Percentiles rank a stretch among this genome's conserved stretches.
Conservation (phyloP, 1,140 invertebrate species). For the Tetranychus cinnabarinus region DNA sequence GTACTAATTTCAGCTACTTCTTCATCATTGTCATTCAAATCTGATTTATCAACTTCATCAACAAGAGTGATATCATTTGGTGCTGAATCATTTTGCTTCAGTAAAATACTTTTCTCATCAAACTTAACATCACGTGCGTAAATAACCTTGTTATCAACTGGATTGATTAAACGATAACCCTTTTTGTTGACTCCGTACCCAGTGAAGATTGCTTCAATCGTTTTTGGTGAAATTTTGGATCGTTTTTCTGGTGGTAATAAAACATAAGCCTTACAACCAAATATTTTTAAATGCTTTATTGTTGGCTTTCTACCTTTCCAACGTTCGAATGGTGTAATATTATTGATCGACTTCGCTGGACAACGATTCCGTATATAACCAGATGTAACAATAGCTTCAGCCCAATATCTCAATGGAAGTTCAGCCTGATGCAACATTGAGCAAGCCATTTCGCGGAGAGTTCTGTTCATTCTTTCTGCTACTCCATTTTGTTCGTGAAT, state of each 20-base stretch:
- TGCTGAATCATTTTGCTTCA: too few species aligned
- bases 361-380: neutral
- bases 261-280: constrained; percentile 5
- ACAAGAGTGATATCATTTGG: neutral
- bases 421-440: constrained; percentile 2
- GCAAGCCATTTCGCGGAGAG: constrained; percentile 11
- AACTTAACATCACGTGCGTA: neutral
- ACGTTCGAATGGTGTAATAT: constrained; percentile 10
- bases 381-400: neutral
- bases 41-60: neutral
- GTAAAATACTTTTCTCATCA: neutral
- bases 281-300: constrained; percentile 4
- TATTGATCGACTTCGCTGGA: neutral
- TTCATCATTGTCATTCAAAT: neutral
- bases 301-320: constrained; percentile 3
- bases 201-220: neutral
- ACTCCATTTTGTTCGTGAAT: constrained; percentile 22
- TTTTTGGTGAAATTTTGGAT: constrained; percentile 6
- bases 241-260: constrained; percentile 1
- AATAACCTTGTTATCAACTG: neutral
- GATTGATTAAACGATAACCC: neutral
- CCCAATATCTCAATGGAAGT: neutral
- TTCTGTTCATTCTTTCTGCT: constrained; percentile 20
- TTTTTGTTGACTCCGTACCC: constrained; percentile 1
- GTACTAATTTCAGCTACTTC: neutral